phyloP scores from a whole-genome alignment of 2,113 vertebrate genomes.

The Arenaria interpres region DNA sequence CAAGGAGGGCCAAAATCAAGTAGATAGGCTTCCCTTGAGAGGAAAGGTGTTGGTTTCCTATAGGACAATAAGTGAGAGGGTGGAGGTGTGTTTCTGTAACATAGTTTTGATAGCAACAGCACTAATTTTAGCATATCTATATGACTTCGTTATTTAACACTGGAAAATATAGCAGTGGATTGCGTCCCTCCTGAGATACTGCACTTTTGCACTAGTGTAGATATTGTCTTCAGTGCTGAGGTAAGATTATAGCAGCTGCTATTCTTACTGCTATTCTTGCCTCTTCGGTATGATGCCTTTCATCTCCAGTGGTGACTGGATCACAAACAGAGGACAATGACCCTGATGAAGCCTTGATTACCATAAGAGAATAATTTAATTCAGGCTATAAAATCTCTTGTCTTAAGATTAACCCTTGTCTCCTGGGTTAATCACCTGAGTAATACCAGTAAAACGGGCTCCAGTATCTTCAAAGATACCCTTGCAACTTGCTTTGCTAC shows the following conservation, averaged over 20 bases:
- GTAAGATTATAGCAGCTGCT: not conserved
- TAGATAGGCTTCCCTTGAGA: not conserved
- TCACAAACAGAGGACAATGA: not conserved
- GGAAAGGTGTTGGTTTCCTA: constrained; percentile 56
- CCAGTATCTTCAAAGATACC: not conserved
- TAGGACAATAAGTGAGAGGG: not conserved
- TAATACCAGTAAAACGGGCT: not conserved
- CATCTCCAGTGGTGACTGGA: not conserved
- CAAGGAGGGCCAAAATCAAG: not conserved
- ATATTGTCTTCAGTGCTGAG: not conserved
- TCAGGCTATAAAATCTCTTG: not conserved
- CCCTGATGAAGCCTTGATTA: not conserved
- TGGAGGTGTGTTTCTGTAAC: not conserved
- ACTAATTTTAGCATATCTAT: not conserved
- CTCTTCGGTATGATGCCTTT: not conserved
- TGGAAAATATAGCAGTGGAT: not conserved
- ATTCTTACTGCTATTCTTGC: not conserved
- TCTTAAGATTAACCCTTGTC: not conserved
- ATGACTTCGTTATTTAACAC: not conserved
- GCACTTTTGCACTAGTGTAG: not conserved
- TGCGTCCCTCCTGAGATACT: not conserved
- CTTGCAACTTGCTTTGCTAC: not conserved
- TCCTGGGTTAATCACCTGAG: not conserved
- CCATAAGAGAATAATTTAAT: not conserved
- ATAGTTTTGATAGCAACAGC: not conserved